Conservation (phyloP, 1,140 invertebrate species). For the Sinonovacula constricta region DNA sequence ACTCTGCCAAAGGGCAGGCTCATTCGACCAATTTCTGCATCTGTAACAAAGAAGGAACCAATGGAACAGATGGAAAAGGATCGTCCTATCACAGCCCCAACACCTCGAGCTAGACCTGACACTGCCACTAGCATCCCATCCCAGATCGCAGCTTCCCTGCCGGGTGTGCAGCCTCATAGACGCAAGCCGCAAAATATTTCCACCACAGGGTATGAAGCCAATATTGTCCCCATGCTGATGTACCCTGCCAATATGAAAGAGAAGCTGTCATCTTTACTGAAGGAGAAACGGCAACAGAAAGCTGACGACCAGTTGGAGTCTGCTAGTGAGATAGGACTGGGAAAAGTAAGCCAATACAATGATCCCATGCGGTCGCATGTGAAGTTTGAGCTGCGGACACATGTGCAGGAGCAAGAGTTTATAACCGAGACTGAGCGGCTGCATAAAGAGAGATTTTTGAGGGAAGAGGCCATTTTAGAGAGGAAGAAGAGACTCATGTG, state of each 20-base stretch:
- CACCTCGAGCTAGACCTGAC: slow-evolving; percentile 51
- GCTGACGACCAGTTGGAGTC: slow-evolving; percentile 52
- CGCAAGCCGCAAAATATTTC: slow-evolving; percentile 51
- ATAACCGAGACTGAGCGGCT: slow-evolving; percentile 63
- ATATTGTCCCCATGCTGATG: slow-evolving; percentile 75
- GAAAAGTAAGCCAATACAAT: slow-evolving; percentile 72
- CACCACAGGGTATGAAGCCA: slow-evolving; percentile 57
- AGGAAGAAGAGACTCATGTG: slow-evolving; percentile 68
- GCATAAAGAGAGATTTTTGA: slow-evolving; percentile 54
- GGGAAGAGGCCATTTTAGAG: slow-evolving; percentile 60
- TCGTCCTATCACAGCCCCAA: slow-evolving; percentile 66
- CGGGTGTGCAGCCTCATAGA: slow-evolving; percentile 50
- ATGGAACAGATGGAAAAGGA: slow-evolving; percentile 31
- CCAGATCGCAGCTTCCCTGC: slow-evolving; percentile 59
- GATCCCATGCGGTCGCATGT: slow-evolving; percentile 72
- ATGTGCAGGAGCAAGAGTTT: slow-evolving; percentile 70
- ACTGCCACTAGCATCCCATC: slow-evolving; percentile 56
- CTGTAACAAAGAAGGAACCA: slow-evolving; percentile 56
- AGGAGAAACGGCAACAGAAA: slow-evolving; percentile 61
- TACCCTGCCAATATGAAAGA: slow-evolving; percentile 71
- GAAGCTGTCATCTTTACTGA: slow-evolving; percentile 62
- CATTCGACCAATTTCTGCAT: slow-evolving; percentile 72
- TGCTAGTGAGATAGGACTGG: slow-evolving; percentile 62
- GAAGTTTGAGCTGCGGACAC: slow-evolving; percentile 73
- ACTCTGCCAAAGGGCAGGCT: slow-evolving; percentile 70